Evolutionary conservation across 2,113 vertebrate species (phyloP).

Genomic region (Hucho hucho): DNA sequence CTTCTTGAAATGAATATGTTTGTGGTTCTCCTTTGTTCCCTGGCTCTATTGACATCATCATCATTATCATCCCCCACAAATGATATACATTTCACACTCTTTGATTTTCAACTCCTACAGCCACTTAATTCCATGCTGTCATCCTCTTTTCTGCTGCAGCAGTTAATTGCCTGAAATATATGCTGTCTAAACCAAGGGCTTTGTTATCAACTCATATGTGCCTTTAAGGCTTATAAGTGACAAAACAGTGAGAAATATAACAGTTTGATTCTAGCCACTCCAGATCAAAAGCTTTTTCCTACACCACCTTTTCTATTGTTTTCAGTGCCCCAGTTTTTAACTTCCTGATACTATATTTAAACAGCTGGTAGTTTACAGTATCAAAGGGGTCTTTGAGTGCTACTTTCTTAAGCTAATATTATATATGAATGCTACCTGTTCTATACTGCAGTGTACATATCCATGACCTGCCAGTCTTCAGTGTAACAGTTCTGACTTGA

Average conservation of each 20-base stretch:
- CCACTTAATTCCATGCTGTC: slow-evolving; percentile 26
- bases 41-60: slow-evolving; percentile 4
- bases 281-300: neutral
- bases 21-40: slow-evolving; percentile 14
- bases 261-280: neutral
- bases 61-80: slow-evolving; percentile 5
- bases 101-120: slow-evolving; percentile 15
- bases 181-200: slow-evolving; percentile 15
- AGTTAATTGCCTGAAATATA: slow-evolving; percentile 19
- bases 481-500: neutral
- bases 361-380: neutral
- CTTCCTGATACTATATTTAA: neutral
- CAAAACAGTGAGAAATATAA: slow-evolving; percentile 7
- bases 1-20: slow-evolving; percentile 1
- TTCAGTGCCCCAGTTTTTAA: slow-evolving; percentile 2
- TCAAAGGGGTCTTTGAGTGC: neutral
- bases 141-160: slow-evolving; percentile 6
- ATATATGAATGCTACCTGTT: neutral
- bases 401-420: neutral
- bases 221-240: neutral
- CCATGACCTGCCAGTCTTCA: neutral
- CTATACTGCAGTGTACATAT: no score
- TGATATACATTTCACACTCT: slow-evolving; percentile 13
- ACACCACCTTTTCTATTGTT: neutral
- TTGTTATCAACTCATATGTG: slow-evolving; percentile 4